Evolutionary conservation across 1,140 invertebrate genomes (phyloP).

Genomic region (Muscidifurax raptorellus): DNA sequence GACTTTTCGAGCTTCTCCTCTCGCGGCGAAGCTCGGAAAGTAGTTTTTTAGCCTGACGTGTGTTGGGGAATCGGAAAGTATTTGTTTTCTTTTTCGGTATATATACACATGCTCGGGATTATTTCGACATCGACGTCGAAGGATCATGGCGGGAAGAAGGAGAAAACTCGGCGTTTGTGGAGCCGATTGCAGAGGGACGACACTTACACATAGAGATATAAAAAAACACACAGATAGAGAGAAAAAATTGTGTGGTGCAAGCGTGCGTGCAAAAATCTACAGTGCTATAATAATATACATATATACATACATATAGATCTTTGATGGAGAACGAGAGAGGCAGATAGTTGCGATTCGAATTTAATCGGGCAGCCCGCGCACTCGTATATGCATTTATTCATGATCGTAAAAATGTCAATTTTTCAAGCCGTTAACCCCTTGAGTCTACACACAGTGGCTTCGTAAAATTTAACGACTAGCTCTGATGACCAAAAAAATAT

Average conservation of each 20-base stretch:
- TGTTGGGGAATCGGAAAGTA: neutral
- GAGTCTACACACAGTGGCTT: neutral
- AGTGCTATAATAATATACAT: neutral
- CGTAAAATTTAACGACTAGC: neutral
- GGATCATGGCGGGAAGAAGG: neutral
- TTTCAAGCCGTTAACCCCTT: neutral
- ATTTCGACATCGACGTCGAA: neutral
- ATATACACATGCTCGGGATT: conserved; percentile 21
- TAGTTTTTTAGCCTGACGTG: neutral
- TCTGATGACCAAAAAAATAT: neutral
- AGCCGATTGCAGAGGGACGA: neutral
- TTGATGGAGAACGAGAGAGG: neutral
- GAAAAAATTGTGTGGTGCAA: conserved; percentile 57
- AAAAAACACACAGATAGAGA: conserved; percentile 21
- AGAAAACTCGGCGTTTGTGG: neutral
- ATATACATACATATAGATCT: neutral
- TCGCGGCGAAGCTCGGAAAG: conserved; percentile 8
- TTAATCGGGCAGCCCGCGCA: neutral
- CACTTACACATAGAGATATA: conserved; percentile 36
- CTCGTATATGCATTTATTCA: neutral
- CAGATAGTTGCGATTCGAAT: neutral
- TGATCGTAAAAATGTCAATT: neutral
- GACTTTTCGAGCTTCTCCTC: conserved; percentile 22
- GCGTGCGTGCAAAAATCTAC: conserved; percentile 55
- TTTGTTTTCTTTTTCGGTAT: neutral